These are phyloP conservation scores for Formica selysi DNA, from an alignment of 1,140 invertebrate genomes.

Conservation along the genomic window DNA sequence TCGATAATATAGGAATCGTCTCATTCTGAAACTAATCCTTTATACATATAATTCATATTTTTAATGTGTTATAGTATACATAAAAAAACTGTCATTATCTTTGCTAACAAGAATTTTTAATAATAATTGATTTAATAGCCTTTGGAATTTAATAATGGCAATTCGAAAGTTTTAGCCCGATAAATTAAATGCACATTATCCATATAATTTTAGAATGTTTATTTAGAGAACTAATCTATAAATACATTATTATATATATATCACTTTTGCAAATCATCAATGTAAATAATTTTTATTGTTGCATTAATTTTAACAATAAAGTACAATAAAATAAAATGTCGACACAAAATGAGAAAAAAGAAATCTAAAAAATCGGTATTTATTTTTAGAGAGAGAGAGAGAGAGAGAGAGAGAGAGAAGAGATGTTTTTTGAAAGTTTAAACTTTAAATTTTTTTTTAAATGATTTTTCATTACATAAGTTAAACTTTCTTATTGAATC, in stretches of 20 bases:
- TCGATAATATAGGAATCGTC: slow-evolving; percentile 22
- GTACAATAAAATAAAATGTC: background rate
- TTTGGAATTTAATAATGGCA: background rate
- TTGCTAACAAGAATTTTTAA: background rate
- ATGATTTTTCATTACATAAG: background rate
- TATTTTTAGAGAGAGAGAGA: too few relatives aligned
- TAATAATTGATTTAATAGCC: slow-evolving; percentile 1
- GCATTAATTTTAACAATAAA: too few relatives aligned
- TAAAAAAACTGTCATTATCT: background rate
- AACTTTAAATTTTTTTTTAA: background rate
- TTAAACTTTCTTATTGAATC: background rate
- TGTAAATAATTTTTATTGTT: background rate
- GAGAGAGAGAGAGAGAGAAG: too few relatives aligned
- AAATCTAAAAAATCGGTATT: background rate
- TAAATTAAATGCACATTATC: background rate
- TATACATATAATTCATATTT: background rate
- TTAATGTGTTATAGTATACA: background rate
- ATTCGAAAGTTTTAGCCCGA: background rate
- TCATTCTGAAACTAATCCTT: background rate
- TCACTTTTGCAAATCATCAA: background rate
- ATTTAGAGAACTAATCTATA: background rate
- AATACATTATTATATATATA: background rate
- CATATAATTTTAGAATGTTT: slow-evolving; percentile 1
- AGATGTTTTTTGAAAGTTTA: background rate
- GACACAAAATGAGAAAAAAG: background rate